phyloP scores from a whole-genome alignment of 2,888 invertebrate species.

The Eudasyphora cyanicolor region DNA sequence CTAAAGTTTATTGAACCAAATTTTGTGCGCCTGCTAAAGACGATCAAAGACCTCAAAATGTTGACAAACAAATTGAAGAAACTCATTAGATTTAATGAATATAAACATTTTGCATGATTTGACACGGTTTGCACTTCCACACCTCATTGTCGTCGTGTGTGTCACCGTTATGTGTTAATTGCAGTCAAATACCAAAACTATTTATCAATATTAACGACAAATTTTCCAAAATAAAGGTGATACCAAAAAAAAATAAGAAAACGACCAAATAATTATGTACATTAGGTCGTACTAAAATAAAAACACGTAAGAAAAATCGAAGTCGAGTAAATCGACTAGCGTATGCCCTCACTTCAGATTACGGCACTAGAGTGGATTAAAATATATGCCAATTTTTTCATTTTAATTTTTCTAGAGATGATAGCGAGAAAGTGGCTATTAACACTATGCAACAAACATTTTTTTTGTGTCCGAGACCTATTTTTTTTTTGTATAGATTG shows the following conservation, averaged over 20 bases:
- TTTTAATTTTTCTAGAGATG: too few relatives aligned
- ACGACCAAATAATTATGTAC: background rate
- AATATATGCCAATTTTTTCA: too few relatives aligned
- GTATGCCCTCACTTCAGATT: too few relatives aligned
- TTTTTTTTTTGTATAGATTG: too few relatives aligned
- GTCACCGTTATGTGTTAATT: slow-evolving; percentile 55
- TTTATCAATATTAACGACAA: slow-evolving; percentile 40
- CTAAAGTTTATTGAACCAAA: slow-evolving; percentile 40
- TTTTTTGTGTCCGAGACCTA: too few relatives aligned
- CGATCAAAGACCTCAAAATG: background rate
- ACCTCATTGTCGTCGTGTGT: slow-evolving; percentile 44
- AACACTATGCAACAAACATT: too few relatives aligned
- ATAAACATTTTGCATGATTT: slow-evolving; percentile 33
- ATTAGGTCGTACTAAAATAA: background rate
- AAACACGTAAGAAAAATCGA: background rate
- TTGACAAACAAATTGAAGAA: slow-evolving; percentile 26
- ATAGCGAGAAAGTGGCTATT: too few relatives aligned
- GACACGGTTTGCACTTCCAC: slow-evolving; percentile 53
- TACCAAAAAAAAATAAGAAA: background rate
- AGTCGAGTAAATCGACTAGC: too few relatives aligned
- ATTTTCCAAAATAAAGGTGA: slow-evolving; percentile 1
- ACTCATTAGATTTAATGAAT: slow-evolving; percentile 32
- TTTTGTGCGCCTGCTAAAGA: background rate
- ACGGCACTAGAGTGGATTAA: too few relatives aligned
- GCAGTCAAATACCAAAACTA: slow-evolving; percentile 58